Evolutionary conservation across 2,888 invertebrate genomes (phyloP), one percentile per base, ranked within the genome.

Genomic region (Eupithecia tripunctaria): DNA sequence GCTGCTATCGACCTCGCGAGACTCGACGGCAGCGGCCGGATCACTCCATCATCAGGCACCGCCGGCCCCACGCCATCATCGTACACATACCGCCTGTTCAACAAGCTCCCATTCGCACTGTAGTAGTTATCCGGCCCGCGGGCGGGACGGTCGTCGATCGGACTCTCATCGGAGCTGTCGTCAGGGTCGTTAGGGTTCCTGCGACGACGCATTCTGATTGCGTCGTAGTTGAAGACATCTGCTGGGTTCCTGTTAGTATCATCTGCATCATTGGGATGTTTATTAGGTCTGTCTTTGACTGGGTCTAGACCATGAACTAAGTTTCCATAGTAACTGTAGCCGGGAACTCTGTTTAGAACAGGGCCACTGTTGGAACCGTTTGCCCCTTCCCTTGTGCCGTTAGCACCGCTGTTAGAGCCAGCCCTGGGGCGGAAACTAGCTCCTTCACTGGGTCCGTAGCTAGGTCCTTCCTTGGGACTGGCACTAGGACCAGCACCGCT

Each of bases 1-100:
- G 95, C 95, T 71, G 95, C 95, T 67, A 97, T 88, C 21, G 96
- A 95, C 74, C 96, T 95, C 0, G 95, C 95, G 18, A 97, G 85
- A 81, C 94, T 95, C 27, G 96, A 96, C 0, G 94, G 92, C 67
- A 92, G 92, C 0, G 95, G 94, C 5, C 67, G 62, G 29, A 36
- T 47, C 36, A 67, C 59, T 15, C 63, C 70, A 60, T 75, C 70
- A 62, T 70, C 72, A 38, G 70, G 72, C 12, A 72, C 67, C 2
- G 75, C 47, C 4, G 67, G 69, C 15, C 51, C 70, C 41, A 67
- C 10, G 2, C 64, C 70, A 65, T 72, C 64, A 67, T 70, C 71
- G 66, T 41, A 64, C 25, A 64, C 64, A 10, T 21, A 21, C 25
- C 64, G n/a, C n/a, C 64, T 14, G 38, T 21, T 63, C 36, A 36